Evolutionary conservation across 2,113 vertebrate species (phyloP), one percentile per base, ranked within the genome.

Genomic region (Peromyscus leucopus): DNA sequence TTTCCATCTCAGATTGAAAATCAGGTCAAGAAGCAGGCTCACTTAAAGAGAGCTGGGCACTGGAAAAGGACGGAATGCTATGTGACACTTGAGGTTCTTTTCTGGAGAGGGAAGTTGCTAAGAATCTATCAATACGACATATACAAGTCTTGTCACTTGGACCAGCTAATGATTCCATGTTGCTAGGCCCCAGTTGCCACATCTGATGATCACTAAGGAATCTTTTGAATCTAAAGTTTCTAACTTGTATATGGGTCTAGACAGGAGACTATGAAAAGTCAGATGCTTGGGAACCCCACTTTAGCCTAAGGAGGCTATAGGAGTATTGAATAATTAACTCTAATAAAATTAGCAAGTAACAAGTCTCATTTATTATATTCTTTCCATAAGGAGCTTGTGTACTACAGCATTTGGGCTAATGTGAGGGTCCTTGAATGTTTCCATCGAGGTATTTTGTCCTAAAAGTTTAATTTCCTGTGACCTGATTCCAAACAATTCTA

Each of bases 1-100:
- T 96, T 96, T 87, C 93, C 69, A 95, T 42, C 59, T 94, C 75
- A 91, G 90, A 85, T 65, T 61, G 84, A 94, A 96, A 86, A 91
- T 86, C 24, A 97, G 75, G 72, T 65, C 91, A 95, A 91, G 75
- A 91, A 94, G n/a, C 36, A 89, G 48, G 51, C 65, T 21, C 59
- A 75, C 26, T 46, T 89, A 87, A 83, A 89, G 74, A 82, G 61
- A 42, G 39, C 15, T 13, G 31, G 33, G 39, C 5, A 26, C n/a
- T 65, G 39, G 61, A 88, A 74, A 94, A 86, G 89, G 71, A 82
- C 4, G 91, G 89, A 86, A 65, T 7, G 46, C 33, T 28, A 80
- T 17, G n/a, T 0, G 2, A 61, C 13, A 39, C 36, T 69, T 67
- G 46, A 75, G 91, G 92, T 4, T 93, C 80, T 90, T n/a, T 72